Evolutionary conservation across 2,888 invertebrate species (phyloP).

Genomic region (Entomobrya proxima): DNA sequence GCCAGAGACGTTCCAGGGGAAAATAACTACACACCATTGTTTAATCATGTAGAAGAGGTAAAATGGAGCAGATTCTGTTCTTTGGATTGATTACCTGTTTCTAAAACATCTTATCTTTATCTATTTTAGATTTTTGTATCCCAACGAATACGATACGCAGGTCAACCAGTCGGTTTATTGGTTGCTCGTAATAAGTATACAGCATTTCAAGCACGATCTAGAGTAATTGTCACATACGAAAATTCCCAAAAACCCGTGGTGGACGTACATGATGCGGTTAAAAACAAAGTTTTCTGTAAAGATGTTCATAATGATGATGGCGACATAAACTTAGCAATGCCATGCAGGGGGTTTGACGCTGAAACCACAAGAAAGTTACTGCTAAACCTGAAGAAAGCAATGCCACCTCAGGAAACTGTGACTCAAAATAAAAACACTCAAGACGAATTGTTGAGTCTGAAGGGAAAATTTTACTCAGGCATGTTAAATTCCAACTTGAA

Average conservation of each 20-base stretch:
- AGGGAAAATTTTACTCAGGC: constrained; percentile 79
- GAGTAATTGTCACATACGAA: constrained; percentile 76
- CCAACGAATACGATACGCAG: constrained; percentile 76
- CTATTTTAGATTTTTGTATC: constrained; percentile 76
- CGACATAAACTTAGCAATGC: constrained; percentile 16
- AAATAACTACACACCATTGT: constrained; percentile 79
- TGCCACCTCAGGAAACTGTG: background rate
- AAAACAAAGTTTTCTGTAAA: constrained; percentile 9
- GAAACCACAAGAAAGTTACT: constrained; percentile 13
- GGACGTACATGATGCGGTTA: constrained; percentile 59
- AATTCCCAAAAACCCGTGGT: constrained; percentile 73
- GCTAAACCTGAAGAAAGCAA: constrained; percentile 3
- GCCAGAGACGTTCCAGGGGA: constrained; percentile 85
- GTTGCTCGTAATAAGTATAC: constrained; percentile 76
- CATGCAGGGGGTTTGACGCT: constrained; percentile 32
- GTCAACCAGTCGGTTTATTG: constrained; percentile 78
- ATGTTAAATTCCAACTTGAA: too few species aligned
- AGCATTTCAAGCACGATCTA: constrained; percentile 76
- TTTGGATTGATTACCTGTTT: background rate
- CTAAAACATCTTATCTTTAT: background rate
- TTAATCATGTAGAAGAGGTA: constrained; percentile 52
- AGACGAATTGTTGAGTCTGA: constrained; percentile 76
- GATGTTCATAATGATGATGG: constrained; percentile 3
- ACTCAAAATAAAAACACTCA: background rate
- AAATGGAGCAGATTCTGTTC: background rate